A percentile compares a stretch with the other conserved stretches of the same genome.
These are phyloP conservation scores for Schizopygopsis pylzovi DNA, from an alignment of 2,797 vertebrate genomes.

Conservation along the genomic window DNA sequence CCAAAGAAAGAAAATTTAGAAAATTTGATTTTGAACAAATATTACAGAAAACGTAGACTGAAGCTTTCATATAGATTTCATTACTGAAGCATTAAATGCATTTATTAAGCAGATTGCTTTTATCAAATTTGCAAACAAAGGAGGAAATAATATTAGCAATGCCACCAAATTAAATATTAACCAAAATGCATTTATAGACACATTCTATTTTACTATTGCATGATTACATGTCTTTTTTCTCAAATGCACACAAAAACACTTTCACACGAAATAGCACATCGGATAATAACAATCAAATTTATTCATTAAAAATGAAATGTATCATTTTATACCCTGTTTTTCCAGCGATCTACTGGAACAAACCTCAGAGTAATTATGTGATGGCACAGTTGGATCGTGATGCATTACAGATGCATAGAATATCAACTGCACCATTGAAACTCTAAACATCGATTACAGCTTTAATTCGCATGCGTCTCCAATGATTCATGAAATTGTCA, in stretches of 20 bases:
- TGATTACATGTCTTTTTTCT: neutral
- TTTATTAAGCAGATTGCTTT: neutral
- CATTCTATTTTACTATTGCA: neutral
- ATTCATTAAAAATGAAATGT: conserved; percentile 53
- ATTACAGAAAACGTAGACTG: neutral
- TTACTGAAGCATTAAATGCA: neutral
- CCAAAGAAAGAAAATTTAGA: neutral
- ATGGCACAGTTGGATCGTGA: conserved; percentile 40
- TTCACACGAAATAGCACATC: conserved; percentile 29
- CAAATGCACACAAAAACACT: neutral
- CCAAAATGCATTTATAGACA: neutral
- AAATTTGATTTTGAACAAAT: neutral
- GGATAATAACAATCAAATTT: conserved; percentile 52
- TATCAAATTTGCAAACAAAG: neutral
- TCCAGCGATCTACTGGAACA: conserved; percentile 50
- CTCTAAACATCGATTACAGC: conserved; percentile 55
- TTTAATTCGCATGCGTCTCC: conserved; percentile 50
- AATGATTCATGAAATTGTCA: conserved; percentile 59
- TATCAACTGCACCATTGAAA: conserved; percentile 57
- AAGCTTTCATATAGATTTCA: neutral
- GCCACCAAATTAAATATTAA: neutral
- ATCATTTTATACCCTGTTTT: conserved; percentile 28
- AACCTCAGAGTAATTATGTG: conserved; percentile 54
- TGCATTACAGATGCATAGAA: conserved; percentile 59
- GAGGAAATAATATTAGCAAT: neutral